These are phyloP conservation scores for Pogonocichla stellata DNA, from an alignment of 2,113 vertebrate genomes.

Conservation along the genomic window DNA sequence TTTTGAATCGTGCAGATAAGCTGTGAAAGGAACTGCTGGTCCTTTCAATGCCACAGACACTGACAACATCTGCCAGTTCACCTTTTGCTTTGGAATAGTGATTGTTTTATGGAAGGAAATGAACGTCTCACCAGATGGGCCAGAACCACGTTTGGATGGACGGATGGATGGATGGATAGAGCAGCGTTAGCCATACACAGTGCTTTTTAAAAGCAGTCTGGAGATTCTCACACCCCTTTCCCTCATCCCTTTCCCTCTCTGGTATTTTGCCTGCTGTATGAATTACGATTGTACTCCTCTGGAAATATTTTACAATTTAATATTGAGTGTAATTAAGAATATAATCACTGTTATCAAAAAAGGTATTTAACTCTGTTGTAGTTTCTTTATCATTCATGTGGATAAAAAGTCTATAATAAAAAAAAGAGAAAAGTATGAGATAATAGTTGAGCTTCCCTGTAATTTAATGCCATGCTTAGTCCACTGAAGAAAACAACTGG, in stretches of 20 bases:
- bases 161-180: neutral
- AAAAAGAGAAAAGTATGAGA: slow-evolving; percentile 72
- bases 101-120: slow-evolving; percentile 31
- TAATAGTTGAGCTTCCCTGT: slow-evolving; percentile 66
- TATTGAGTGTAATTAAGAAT: slow-evolving; percentile 89
- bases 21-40: neutral
- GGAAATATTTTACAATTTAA: slow-evolving; percentile 89
- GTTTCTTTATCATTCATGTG: slow-evolving; percentile 99
- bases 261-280: slow-evolving; percentile 84
- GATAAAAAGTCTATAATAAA: slow-evolving; percentile 94
- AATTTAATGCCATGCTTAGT: slow-evolving; percentile 59
- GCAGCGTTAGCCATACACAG: slow-evolving; percentile 56
- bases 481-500: neutral
- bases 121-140: slow-evolving; percentile 2
- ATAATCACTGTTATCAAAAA: slow-evolving; percentile 91
- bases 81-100: slow-evolving; percentile 52
- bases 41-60: neutral
- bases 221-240: slow-evolving; percentile 23
- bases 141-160: neutral
- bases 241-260: slow-evolving; percentile 48
- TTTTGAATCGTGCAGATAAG: slow-evolving; percentile 13
- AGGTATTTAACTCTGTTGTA: slow-evolving; percentile 98
- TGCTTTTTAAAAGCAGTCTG: slow-evolving; percentile 70
- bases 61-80: slow-evolving; percentile 3
- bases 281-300: slow-evolving; percentile 80